These are phyloP conservation scores for Mactromeris polynyma DNA, from an alignment of 2,888 invertebrate species.

Conservation along the genomic window DNA sequence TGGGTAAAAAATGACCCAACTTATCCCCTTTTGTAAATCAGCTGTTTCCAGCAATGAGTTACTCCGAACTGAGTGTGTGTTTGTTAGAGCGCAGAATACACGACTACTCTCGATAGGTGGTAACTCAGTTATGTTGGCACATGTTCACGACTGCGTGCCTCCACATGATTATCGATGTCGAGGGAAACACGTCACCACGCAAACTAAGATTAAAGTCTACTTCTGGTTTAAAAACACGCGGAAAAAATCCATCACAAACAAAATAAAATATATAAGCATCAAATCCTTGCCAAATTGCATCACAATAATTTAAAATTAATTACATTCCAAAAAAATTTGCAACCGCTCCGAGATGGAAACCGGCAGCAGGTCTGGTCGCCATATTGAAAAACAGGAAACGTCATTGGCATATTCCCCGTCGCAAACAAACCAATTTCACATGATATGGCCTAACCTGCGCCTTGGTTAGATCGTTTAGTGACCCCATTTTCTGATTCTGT, in stretches of 20 bases:
- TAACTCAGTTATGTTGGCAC: constrained; percentile 77
- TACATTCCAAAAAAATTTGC: constrained; percentile 75
- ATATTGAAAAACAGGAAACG: constrained; percentile 82
- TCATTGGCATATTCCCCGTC: constrained; percentile 72
- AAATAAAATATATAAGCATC: constrained; percentile 55
- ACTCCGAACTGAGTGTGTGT: constrained; percentile 74
- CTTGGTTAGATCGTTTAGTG: constrained; percentile 87
- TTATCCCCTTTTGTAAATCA: constrained; percentile 54
- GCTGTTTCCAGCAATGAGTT: constrained; percentile 72
- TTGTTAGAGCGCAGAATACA: constrained; percentile 70
- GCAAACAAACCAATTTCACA: constrained; percentile 75
- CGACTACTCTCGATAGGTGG: constrained; percentile 77
- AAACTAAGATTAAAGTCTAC: constrained; percentile 63
- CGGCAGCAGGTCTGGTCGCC: constrained; percentile 83
- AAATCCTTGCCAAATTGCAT: constrained; percentile 69
- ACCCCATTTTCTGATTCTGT: constrained; percentile 86
- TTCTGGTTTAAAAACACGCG: constrained; percentile 37
- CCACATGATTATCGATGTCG: constrained; percentile 80
- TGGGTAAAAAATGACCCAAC: constrained; percentile 52
- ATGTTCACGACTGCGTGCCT: constrained; percentile 83
- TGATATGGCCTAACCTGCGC: constrained; percentile 84
- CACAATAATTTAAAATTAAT: constrained; percentile 62
- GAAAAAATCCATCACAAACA: constrained; percentile 53
- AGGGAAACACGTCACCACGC: constrained; percentile 71
- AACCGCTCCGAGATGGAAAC: constrained; percentile 73